Base-by-base conservation (phyloP, 2,113 vertebrate genomes). In the Mionectes macconnelli region DNA sequence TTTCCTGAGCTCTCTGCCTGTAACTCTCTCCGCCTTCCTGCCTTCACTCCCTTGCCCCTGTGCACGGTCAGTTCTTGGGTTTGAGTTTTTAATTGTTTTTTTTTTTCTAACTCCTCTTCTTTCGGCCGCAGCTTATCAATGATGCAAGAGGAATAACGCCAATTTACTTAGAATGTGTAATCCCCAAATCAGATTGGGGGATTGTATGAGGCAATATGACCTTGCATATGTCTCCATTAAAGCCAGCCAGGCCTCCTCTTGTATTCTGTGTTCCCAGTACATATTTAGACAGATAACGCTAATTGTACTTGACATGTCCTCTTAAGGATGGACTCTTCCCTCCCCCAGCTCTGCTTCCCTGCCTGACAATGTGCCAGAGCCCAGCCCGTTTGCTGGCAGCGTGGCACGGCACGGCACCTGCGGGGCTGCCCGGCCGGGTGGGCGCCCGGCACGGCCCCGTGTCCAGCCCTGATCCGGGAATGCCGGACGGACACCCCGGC, bases 121-220 rank as follows among this genome's bases (percentile, higher is more conserved):
- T 98, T 98, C 62, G 96, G 96, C 95, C 68, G 9, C 96, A 96
- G 98, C 98, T 98, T 98, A 98, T 98, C 98, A 98, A 98, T 98
- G 97, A 99, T 98, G 98, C 98, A 98, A 97, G 96, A 97, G 94
- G 98, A 98, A 97, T 97, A 98, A 97, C 95, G 79, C 97, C 98
- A 98, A 98, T 99, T 99, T 98, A 98, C 98, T 98, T 98, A 98
- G 97, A 98, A 98, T 97, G 97, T 97, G 98, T 98, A 98, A 99
- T 98, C 98, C 98, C 98, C 98, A 98, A 99, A 98, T 99, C 98
- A 98, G 98, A 99, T 98, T 98, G 98, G 97, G 97, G 98, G 98
- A 98, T 98, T 98, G 98, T 94, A 96, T 98, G 97, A 98, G 98
- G 97, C 96, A 97, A 97, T 98, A 98, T 98, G 98, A 99, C 99